Evolutionary conservation across 2,888 invertebrate species (phyloP).

Genomic region (Acanthoscelides obtectus): DNA sequence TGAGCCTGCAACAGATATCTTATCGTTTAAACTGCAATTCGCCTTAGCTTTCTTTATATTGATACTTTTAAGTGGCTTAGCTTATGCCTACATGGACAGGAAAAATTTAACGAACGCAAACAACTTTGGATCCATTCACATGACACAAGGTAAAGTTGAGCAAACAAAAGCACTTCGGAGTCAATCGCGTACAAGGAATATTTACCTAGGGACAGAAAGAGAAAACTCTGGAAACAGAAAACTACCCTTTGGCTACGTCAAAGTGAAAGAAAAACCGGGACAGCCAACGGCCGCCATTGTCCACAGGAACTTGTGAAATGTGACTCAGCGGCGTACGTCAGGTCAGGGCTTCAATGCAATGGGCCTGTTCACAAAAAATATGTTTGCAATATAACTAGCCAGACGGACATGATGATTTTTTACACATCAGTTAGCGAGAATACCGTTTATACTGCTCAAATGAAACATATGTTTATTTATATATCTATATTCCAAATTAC

Average conservation of each 20-base stretch:
- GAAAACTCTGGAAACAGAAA: not conserved
- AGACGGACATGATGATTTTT: too few relatives aligned
- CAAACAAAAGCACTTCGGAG: not conserved
- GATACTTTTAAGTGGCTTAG: too few relatives aligned
- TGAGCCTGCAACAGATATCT: too few relatives aligned
- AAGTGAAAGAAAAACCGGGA: not conserved
- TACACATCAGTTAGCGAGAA: too few relatives aligned
- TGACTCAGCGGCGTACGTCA: not conserved
- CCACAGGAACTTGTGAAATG: not conserved
- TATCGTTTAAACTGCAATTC: too few relatives aligned
- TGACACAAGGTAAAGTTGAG: not conserved
- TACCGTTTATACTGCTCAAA: too few relatives aligned
- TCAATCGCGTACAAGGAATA: not conserved
- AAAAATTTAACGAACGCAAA: not conserved
- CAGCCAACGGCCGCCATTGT: not conserved
- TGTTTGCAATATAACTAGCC: too few relatives aligned
- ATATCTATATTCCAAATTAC: too few relatives aligned
- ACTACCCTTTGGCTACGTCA: not conserved
- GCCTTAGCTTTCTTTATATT: too few relatives aligned
- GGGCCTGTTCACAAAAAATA: too few relatives aligned
- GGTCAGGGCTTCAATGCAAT: not conserved
- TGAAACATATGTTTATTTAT: too few relatives aligned
- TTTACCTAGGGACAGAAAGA: not conserved
- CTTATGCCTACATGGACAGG: not conserved
- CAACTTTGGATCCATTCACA: not conserved